Evolutionary conservation across 2,113 vertebrate genomes (phyloP).

Genomic region (Australoheros scitulus): DNA sequence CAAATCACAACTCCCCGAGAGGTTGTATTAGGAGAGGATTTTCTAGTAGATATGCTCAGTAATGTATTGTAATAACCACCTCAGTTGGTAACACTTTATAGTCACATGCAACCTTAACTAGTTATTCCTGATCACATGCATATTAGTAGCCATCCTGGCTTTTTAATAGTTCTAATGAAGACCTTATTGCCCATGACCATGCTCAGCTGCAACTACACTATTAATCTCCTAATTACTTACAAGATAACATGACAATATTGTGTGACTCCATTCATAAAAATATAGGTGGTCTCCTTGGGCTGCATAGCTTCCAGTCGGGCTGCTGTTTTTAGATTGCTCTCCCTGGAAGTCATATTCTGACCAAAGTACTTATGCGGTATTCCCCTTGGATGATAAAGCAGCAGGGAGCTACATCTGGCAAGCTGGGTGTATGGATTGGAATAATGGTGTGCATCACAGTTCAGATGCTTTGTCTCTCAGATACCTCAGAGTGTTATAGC

Average conservation of each 20-base stretch:
- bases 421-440: neutral
- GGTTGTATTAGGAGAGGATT: neutral
- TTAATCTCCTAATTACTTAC: neutral
- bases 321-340: too few species aligned
- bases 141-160: too few species aligned
- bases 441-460: too few species aligned
- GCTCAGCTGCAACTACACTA: neutral
- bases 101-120: accelerated
- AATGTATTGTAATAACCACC: neutral
- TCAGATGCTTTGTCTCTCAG: too few species aligned
- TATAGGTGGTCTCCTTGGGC: neutral
- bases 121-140: neutral
- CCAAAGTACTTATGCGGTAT: too few species aligned
- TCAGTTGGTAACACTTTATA: neutral
- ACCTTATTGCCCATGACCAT: neutral
- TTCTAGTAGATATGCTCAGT: neutral
- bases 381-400: too few species aligned
- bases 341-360: too few species aligned
- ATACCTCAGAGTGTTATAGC: too few species aligned
- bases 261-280: neutral
- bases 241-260: neutral
- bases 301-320: too few species aligned
- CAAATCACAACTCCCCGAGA: too few species aligned
- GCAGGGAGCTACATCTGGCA: neutral
- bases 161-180: neutral